These are phyloP conservation scores for Adoxophyes honmai DNA, from an alignment of 1,140 invertebrate species.

Conservation along the genomic window DNA sequence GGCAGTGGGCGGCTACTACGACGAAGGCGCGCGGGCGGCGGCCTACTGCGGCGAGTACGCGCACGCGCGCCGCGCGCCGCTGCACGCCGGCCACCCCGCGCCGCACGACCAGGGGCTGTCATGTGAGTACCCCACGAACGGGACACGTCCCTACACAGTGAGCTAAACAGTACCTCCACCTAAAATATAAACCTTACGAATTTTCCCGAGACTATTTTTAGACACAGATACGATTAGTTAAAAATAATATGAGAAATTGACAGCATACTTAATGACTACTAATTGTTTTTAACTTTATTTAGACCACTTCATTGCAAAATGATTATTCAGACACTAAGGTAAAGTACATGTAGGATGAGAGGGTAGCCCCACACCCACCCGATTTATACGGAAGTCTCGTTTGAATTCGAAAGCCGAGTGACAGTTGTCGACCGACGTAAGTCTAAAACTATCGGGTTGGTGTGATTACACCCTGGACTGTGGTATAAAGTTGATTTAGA, in stretches of 20 bases:
- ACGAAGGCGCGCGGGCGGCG: conserved; percentile 54
- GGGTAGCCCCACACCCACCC: too few relatives aligned
- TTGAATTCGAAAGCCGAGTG: too few relatives aligned
- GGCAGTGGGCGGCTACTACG: conserved; percentile 76
- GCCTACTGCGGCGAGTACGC: conserved; percentile 73
- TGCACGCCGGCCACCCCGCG: conserved; percentile 32
- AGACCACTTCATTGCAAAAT: neutral
- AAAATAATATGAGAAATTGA: too few relatives aligned
- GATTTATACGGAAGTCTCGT: too few relatives aligned
- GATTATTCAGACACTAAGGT: neutral
- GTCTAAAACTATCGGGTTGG: too few relatives aligned
- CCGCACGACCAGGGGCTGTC: conserved; percentile 45
- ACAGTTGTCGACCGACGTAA: too few relatives aligned
- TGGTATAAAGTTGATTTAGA: neutral
- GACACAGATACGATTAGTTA: too few relatives aligned
- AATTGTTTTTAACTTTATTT: neutral
- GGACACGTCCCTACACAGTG: neutral
- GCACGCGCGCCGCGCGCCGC: conserved; percentile 74
- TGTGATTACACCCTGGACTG: too few relatives aligned
- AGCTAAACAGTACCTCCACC: neutral
- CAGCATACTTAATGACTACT: neutral
- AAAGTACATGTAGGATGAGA: neutral
- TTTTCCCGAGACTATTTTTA: too few relatives aligned
- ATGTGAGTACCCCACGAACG: conserved; percentile 30
- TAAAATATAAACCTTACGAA: too few relatives aligned